Conservation (phyloP, 2,797 vertebrate species). For the Hypotaenidia okinawae region DNA sequence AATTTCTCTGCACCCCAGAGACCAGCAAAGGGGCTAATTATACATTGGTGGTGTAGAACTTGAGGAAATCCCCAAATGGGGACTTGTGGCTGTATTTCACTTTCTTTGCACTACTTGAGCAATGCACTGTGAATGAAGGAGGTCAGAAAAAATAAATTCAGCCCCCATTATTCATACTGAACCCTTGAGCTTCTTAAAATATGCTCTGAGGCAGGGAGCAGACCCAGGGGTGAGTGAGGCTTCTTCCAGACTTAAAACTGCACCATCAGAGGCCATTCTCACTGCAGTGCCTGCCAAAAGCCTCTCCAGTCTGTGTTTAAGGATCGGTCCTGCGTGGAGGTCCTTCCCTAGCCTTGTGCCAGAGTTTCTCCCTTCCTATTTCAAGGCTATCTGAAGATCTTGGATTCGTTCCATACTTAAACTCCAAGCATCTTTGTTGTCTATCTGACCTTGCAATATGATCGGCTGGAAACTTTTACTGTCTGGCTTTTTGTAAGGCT, state of each 20-base stretch:
- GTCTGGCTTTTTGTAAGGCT: constrained; percentile 5
- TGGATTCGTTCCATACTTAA: constrained; percentile 45
- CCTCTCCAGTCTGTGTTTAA: background rate
- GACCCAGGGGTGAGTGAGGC: background rate
- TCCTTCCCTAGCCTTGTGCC: background rate
- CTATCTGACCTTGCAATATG: constrained; percentile 19
- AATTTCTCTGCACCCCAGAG: background rate
- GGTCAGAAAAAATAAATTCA: background rate
- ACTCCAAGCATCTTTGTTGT: constrained; percentile 22
- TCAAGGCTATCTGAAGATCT: constrained; percentile 27
- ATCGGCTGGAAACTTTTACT: constrained; percentile 43
- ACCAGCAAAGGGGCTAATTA: constrained; percentile 25
- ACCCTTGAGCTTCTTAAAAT: background rate
- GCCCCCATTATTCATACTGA: constrained; percentile 24
- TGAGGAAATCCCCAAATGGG: constrained; percentile 57
- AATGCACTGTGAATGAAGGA: background rate
- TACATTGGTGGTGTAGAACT: background rate
- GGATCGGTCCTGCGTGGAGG: background rate
- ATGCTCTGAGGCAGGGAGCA: background rate
- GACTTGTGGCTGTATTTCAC: constrained; percentile 43
- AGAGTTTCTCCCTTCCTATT: constrained; percentile 14
- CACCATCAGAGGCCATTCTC: background rate
- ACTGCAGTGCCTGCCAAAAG: background rate
- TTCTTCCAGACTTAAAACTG: background rate
- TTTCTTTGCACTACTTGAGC: constrained; percentile 12